Percentiles rank a stretch among this genome's conserved stretches.
phyloP scores from a whole-genome alignment of 2,888 invertebrate genomes.

The Lepidochitona cinerea region DNA sequence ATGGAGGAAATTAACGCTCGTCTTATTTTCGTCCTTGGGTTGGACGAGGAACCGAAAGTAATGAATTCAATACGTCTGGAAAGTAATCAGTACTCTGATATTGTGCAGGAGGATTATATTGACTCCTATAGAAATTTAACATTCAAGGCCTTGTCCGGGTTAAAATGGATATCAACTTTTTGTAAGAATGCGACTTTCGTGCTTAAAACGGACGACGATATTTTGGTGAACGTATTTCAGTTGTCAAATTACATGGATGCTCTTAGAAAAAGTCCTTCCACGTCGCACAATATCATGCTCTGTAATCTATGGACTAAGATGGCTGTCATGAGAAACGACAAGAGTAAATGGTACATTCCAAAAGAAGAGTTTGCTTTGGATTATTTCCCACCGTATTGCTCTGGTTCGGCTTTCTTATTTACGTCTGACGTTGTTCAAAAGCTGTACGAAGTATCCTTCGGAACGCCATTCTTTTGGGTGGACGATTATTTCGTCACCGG shows the following conservation, averaged over 20 bases:
- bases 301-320: conserved; percentile 69
- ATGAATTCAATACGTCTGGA: conserved; percentile 60
- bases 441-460: conserved; percentile 77
- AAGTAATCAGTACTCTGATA: conserved; percentile 60
- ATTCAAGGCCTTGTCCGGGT: conserved; percentile 71
- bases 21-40: conserved; percentile 67
- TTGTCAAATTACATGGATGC: conserved; percentile 42
- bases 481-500: conserved; percentile 92
- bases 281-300: conserved; percentile 42
- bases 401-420: conserved; percentile 74
- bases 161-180: conserved; percentile 69
- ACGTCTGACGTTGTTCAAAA: conserved; percentile 77
- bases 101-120: conserved; percentile 68
- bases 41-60: conserved; percentile 35
- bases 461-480: conserved; percentile 88
- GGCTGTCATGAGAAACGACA: conserved; percentile 68
- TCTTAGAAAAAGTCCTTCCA: conserved; percentile 20
- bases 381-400: conserved; percentile 71
- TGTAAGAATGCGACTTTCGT: conserved; percentile 67
- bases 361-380: conserved; percentile 67
- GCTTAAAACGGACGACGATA: conserved; percentile 72
- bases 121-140: conserved; percentile 72
- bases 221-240: conserved; percentile 73
- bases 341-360: conserved; percentile 72
- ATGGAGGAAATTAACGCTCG: conserved; percentile 46